phyloP scores from a whole-genome alignment of 2,888 invertebrate genomes.

The Chirona hameri region DNA sequence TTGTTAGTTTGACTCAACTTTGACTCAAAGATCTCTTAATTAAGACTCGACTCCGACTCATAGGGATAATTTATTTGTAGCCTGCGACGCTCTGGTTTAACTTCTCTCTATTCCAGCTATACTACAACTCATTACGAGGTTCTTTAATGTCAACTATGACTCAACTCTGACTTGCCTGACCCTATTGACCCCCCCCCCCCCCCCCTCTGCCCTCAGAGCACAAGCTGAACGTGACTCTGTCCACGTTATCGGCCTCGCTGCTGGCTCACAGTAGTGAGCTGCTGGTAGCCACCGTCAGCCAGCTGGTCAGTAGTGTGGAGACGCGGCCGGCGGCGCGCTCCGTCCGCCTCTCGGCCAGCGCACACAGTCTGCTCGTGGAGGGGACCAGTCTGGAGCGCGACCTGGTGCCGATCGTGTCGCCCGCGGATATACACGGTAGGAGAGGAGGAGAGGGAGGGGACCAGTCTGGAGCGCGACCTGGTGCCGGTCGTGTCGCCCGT shows the following conservation, averaged over 20 bases:
- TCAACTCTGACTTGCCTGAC: too few relatives aligned
- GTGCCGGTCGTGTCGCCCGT: slow-evolving; percentile 65
- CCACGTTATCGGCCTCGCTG: slow-evolving; percentile 66
- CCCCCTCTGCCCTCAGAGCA: slow-evolving; percentile 59
- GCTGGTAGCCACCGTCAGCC: slow-evolving; percentile 65
- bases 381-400: slow-evolving; percentile 69
- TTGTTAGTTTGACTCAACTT: too few relatives aligned
- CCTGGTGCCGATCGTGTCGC: slow-evolving; percentile 63
- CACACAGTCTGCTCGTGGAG: slow-evolving; percentile 72
- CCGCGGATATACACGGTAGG: slow-evolving; percentile 55
- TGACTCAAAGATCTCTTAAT: too few relatives aligned
- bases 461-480: slow-evolving; percentile 66
- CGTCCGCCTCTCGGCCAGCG: slow-evolving; percentile 63
- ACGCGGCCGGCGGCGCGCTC: slow-evolving; percentile 64
- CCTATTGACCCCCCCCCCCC: slow-evolving; percentile 41
- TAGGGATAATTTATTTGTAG: too few relatives aligned
- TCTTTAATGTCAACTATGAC: too few relatives aligned
- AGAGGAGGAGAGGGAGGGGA: slow-evolving; percentile 40
- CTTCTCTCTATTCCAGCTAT: too few relatives aligned
- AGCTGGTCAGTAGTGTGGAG: slow-evolving; percentile 65
- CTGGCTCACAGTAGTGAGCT: slow-evolving; percentile 67
- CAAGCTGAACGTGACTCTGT: slow-evolving; percentile 69
- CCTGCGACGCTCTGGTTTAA: too few relatives aligned
- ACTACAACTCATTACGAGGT: too few relatives aligned
- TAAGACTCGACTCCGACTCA: too few relatives aligned